Percentiles rank a stretch among this genome's conserved stretches.
Evolutionary conservation across 2,797 vertebrate species (phyloP).

Genomic region (Cynopterus sphinx): DNA sequence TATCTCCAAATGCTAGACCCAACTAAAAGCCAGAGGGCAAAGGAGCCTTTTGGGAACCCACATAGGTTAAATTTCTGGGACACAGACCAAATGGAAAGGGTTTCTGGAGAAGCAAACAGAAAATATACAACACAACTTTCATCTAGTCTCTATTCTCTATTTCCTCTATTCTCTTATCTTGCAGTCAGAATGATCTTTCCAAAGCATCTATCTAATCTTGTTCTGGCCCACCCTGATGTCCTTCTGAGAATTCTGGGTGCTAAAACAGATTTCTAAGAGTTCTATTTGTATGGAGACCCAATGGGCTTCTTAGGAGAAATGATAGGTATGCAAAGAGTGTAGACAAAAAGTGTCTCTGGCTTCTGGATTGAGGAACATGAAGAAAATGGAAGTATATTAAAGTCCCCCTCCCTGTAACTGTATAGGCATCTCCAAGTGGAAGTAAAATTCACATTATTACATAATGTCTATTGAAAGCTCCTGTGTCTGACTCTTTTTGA

Average conservation of each 20-base stretch:
- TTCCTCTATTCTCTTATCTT: not conserved
- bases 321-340: not conserved
- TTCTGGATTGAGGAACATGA: not conserved
- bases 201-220: not conserved
- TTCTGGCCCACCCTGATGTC: not conserved
- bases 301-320: not conserved
- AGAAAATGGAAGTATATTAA: not conserved
- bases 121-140: not conserved
- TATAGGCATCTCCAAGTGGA: constrained; percentile 10
- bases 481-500: not conserved
- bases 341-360: not conserved
- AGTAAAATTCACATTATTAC: constrained; percentile 52
- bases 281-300: not conserved
- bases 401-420: not conserved
- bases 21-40: not conserved
- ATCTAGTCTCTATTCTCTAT: not conserved
- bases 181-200: not conserved
- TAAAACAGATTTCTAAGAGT: not conserved
- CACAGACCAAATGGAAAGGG: not conserved
- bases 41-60: not conserved
- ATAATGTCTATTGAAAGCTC: not conserved
- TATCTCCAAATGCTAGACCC: not conserved
- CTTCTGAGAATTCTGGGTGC: not conserved
- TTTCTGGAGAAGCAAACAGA: not conserved
- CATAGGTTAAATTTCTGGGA: not conserved